Evolutionary conservation across 2,888 invertebrate genomes (phyloP).

Genomic region (Noctuana brunneofusca): DNA sequence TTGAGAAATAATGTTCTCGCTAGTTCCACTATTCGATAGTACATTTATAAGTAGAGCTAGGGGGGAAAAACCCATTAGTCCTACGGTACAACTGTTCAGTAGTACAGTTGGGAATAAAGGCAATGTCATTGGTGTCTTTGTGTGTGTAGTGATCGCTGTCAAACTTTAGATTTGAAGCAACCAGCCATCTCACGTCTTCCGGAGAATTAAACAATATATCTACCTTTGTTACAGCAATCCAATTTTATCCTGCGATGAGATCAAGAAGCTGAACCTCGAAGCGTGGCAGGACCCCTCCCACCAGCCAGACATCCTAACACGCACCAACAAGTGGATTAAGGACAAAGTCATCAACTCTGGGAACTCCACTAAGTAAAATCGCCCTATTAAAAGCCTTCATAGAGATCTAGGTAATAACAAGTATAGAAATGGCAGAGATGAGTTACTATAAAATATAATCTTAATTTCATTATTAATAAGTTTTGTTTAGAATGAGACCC

Average conservation of each 20-base stretch:
- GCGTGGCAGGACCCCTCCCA: constrained; percentile 70
- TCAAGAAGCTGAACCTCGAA: constrained; percentile 72
- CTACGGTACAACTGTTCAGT: no score
- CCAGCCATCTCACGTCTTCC: no score
- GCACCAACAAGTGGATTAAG: constrained; percentile 76
- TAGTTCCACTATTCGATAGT: no score
- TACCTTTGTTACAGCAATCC: constrained; percentile 75
- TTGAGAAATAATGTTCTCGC: no score
- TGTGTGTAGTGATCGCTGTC: no score
- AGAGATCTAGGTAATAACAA: constrained; percentile 2
- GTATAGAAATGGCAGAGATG: background rate
- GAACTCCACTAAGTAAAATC: constrained; percentile 60
- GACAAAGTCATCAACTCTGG: constrained; percentile 60
- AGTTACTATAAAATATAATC: background rate
- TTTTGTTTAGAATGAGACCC: background rate
- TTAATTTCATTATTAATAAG: background rate
- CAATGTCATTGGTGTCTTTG: no score
- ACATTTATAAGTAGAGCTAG: no score
- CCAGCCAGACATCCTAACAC: constrained; percentile 69
- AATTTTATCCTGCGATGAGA: constrained; percentile 73
- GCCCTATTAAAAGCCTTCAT: constrained; percentile 14
- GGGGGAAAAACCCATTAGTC: no score
- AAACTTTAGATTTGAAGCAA: no score
- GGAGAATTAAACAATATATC: constrained; percentile 12
- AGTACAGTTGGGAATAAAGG: no score